Evolutionary conservation across 2,888 invertebrate genomes (phyloP).

Genomic region (Nasonia oneida): DNA sequence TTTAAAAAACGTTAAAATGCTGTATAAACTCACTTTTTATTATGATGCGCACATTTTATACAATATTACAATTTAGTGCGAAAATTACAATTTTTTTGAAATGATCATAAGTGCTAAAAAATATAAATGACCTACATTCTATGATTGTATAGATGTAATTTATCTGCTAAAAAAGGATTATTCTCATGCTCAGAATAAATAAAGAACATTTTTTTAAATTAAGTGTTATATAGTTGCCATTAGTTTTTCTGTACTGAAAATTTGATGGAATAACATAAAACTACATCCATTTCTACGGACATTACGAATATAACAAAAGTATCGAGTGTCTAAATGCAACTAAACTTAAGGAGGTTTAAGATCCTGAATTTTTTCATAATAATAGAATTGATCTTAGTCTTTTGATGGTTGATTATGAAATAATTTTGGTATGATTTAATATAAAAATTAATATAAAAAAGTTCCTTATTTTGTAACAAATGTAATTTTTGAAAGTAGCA

Average conservation of each 20-base stretch:
- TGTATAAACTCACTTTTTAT: conserved; percentile 50
- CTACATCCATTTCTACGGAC: no score
- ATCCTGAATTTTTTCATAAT: no score
- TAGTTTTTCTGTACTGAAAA: no score
- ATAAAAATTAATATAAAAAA: no score
- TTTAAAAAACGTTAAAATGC: not conserved
- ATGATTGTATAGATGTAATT: not conserved
- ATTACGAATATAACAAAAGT: no score
- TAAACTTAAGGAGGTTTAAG: no score
- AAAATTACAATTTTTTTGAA: conserved; percentile 41
- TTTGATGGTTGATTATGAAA: not conserved
- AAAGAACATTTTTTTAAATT: conserved; percentile 21
- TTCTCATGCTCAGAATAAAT: conserved; percentile 6
- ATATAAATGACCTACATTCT: not conserved
- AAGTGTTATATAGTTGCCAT: no score
- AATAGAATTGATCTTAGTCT: no score
- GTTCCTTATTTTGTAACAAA: not conserved
- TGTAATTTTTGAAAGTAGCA: not conserved
- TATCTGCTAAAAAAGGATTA: not conserved
- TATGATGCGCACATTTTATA: conserved; percentile 47
- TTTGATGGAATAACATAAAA: no score
- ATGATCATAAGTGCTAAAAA: conserved; percentile 30
- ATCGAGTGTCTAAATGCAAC: no score
- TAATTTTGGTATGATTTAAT: not conserved
- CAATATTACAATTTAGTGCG: conserved; percentile 41